phyloP scores from a whole-genome alignment of 2,797 vertebrate genomes.

The Myotis pilosus region DNA sequence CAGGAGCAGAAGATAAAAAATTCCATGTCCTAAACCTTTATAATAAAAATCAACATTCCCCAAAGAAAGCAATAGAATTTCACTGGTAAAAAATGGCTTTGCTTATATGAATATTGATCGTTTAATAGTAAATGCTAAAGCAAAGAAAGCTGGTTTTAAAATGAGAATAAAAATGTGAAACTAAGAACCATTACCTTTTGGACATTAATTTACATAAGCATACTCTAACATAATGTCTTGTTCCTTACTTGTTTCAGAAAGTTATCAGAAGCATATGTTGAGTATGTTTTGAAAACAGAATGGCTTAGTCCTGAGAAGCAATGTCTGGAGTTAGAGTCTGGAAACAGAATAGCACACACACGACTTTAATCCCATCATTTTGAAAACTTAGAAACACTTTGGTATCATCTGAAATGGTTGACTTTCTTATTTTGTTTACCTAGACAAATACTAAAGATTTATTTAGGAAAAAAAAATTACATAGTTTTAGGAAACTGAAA shows the following conservation, averaged over 20 bases:
- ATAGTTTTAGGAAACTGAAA: conserved; percentile 23
- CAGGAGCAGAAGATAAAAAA: not conserved
- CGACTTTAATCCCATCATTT: not conserved
- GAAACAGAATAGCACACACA: not conserved
- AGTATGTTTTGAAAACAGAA: not conserved
- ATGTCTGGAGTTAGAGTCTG: not conserved
- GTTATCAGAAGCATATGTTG: conserved; percentile 20
- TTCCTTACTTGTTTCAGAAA: conserved; percentile 15
- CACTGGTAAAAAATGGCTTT: not conserved
- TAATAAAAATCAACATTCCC: not conserved
- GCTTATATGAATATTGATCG: not conserved
- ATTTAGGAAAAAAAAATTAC: not conserved
- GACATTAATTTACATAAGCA: conserved; percentile 16
- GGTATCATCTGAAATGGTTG: not conserved
- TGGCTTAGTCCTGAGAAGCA: not conserved
- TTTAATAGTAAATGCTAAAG: not conserved
- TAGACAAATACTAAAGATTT: not conserved
- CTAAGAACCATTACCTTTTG: not conserved
- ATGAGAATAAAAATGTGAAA: conserved; percentile 38
- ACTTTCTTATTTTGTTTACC: not conserved
- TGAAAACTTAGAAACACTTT: conserved; percentile 14
- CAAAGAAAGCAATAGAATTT: not conserved
- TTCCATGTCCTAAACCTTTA: not conserved
- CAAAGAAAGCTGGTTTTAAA: conserved; percentile 38
- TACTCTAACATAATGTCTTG: not conserved